Evolutionary conservation across 2,888 invertebrate genomes (phyloP), one percentile per base, ranked within the genome.

Genomic region (Thereva unica): DNA sequence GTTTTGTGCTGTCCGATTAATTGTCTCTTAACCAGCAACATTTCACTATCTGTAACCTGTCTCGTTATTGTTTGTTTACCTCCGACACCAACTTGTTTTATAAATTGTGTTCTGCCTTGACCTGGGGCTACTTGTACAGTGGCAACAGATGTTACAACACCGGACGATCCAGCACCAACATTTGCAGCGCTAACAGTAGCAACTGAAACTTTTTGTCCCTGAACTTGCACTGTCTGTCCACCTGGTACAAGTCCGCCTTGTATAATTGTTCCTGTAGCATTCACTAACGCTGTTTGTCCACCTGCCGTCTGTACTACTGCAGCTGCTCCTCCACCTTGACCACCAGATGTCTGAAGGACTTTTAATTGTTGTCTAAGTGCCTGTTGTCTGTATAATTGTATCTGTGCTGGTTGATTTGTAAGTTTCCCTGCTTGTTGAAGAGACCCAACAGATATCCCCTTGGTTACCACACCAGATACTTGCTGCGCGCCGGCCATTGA

Each of bases 21-120:
- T 67, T 85, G 85, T 4, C 86, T 82, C 71, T 86, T 86, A 1
- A 87, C 78, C 54, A 87, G 72, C 4, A 85, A 67, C 82, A 88
- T 84, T 73, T 88, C 87, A 2, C 82, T 81, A 45, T 86, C 86
- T 0, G 85, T 83, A 35, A 86, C 82, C 56, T 85, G 82, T 0
- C 84, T 79, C 1, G 83, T 76, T 2, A 84, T 76, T 0, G 82
- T 78, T 71, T 83, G 84, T 69, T 84, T 84, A 4, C 75, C 77
- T 0, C 77, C 73, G 10, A 78, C 78, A 4, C 76, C 67, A 8
- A 72, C 69, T 70, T 81, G 81, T 71, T 81, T 81, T 38, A 81
- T 80, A 40, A 81, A 80, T 67, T 81, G 81, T 1, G 73, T 69
- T 10, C 79, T 65, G 68, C 78, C 72, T 79, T 75, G 76, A 78